These are phyloP conservation scores for Alloplasta piceator DNA, from an alignment of 2,888 invertebrate species.

Conservation along the genomic window DNA sequence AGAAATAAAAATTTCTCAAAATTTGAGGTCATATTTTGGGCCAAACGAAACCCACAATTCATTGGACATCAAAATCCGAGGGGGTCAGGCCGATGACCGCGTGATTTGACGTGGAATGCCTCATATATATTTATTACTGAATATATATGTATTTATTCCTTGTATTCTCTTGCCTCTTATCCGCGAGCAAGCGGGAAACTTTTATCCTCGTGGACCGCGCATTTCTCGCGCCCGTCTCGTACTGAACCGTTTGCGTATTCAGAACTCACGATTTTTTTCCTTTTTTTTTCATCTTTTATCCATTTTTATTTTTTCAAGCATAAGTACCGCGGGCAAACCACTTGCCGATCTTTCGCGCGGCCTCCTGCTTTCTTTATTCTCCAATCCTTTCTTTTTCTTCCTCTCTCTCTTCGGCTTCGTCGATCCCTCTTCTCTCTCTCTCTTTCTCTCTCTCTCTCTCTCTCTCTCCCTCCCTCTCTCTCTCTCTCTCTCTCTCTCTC, in stretches of 20 bases:
- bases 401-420: neutral
- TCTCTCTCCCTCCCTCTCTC: too few relatives aligned
- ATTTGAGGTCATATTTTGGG: too few relatives aligned
- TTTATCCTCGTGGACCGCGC: constrained; percentile 30
- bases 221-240: constrained; percentile 26
- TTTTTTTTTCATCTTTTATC: constrained; percentile 13
- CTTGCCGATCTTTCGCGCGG: constrained; percentile 39
- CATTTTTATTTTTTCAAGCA: constrained; percentile 21
- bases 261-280: constrained; percentile 22
- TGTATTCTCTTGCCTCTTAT: constrained; percentile 27
- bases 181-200: constrained; percentile 37
- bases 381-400: constrained; percentile 5
- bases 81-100: too few relatives aligned
- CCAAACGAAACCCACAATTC: too few relatives aligned
- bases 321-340: constrained; percentile 51
- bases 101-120: too few relatives aligned
- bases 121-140: neutral
- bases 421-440: neutral
- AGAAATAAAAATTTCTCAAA: too few relatives aligned
- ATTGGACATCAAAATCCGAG: too few relatives aligned
- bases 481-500: constrained; percentile 11
- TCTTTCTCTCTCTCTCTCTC: constrained; percentile 20
- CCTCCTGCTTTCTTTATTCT: constrained; percentile 27
- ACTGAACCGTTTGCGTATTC: constrained; percentile 45
- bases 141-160: constrained; percentile 11